phyloP scores from a whole-genome alignment of 2,797 vertebrate species.

The Acrossocheilus fasciatus region DNA sequence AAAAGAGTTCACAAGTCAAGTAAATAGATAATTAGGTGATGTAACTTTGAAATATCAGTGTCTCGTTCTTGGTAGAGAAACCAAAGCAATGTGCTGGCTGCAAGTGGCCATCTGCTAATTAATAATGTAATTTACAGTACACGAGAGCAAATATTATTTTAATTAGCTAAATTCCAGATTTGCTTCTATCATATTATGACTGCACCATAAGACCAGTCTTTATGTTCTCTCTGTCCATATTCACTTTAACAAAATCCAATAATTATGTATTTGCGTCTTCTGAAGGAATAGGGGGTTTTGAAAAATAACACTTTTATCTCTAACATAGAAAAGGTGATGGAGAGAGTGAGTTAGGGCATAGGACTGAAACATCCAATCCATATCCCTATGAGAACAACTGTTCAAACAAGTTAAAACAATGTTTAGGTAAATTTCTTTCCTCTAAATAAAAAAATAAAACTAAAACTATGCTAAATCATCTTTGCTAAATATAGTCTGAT shows the following conservation, averaged over 20 bases:
- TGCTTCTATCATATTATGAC: not conserved
- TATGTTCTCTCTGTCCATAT: not conserved
- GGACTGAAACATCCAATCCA: not conserved
- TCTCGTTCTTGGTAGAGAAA: not conserved
- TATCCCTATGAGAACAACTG: not conserved
- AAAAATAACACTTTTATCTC: not conserved
- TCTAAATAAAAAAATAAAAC: not conserved
- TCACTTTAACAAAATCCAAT: not conserved
- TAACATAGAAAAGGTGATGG: not conserved
- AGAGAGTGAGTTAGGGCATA: not conserved
- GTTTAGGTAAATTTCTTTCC: not conserved
- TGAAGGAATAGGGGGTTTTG: not conserved
- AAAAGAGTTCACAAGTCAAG: not conserved
- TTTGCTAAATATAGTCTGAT: not conserved
- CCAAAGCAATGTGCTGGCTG: not conserved
- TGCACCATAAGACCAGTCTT: not conserved
- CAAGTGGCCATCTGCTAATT: not conserved
- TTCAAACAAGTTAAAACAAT: not conserved
- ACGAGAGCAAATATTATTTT: not conserved
- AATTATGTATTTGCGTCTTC: not conserved
- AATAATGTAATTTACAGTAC: not conserved
- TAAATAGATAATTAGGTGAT: not conserved
- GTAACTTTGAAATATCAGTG: not conserved
- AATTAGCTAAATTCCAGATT: not conserved
- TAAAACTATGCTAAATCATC: not conserved